A percentile compares a stretch with the other conserved stretches of the same genome.
These are phyloP conservation scores for Thripadectes ignobilis DNA, from an alignment of 2,797 vertebrate species.

Conservation along the genomic window DNA sequence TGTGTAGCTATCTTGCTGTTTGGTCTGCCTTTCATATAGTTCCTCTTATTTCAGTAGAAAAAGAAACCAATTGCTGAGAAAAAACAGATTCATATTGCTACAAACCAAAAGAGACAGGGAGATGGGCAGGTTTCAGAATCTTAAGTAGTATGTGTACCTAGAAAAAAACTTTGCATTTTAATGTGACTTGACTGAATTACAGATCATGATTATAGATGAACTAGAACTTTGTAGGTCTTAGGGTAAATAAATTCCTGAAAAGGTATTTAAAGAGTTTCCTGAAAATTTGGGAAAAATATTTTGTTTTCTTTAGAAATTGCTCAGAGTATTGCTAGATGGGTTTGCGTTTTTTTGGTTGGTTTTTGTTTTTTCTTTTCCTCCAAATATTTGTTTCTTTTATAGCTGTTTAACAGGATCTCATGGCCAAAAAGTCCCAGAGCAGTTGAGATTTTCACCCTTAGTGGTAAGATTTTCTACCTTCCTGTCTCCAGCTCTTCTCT, in stretches of 20 bases:
- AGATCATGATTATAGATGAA: background rate
- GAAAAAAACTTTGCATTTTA: background rate
- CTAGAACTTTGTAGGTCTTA: background rate
- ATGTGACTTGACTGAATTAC: background rate
- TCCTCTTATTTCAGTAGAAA: background rate
- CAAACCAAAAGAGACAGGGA: background rate
- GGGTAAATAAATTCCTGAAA: background rate
- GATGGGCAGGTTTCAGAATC: background rate
- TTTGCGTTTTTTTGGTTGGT: background rate
- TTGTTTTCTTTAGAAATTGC: background rate
- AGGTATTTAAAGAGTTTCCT: background rate
- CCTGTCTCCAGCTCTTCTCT: background rate
- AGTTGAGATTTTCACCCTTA: constrained; percentile 33
- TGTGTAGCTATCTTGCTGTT: background rate
- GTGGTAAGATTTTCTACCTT: constrained; percentile 11
- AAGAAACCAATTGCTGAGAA: background rate
- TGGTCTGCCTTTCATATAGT: background rate
- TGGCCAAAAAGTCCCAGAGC: constrained; percentile 20
- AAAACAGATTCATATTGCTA: background rate
- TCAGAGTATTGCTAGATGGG: background rate
- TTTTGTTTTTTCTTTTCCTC: background rate
- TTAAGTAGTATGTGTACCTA: background rate
- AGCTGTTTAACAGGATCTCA: constrained; percentile 34
- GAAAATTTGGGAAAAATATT: background rate
- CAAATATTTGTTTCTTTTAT: constrained; percentile 42